Base-by-base conservation (phyloP, 2,113 vertebrate species). In the Vicugna pacos region DNA sequence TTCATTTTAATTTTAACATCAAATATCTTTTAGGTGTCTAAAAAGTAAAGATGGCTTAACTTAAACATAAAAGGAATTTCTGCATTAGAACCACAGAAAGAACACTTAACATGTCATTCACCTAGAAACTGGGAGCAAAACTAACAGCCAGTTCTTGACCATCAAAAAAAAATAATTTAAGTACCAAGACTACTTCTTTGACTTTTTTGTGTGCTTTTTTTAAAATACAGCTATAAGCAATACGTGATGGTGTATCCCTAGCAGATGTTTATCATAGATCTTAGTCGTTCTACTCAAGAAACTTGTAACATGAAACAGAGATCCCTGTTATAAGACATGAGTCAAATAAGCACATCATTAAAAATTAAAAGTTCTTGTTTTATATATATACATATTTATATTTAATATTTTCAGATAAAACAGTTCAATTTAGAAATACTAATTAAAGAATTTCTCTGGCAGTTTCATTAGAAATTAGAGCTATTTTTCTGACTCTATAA, bases 181-280 rank as follows among this genome's bases (percentile, higher is more conserved):
- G 4, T 52, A 35, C 8, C 7, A 75, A 69, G 13, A 76, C 3
- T 8, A 12, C 35, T 65, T 52, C 16, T 60, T 82, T 32, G n/a
- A 22, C 35, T 62, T 76, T 54, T 54, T 11, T 42, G 26, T 38
- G 26, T 28, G 7, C 4, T 54, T 62, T 69, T 11, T 11, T 15
- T n/a, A 3, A 35, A 85, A 85, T 77, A 24, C 1, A 72, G 26
- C 3, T 62, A 54, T 54, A 14, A 1, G 14, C 1, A 22, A 12
- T 75, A 22, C 50, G 35, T 32, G 2, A 48, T 22, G 2, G 7
- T 56, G 0, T 65, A 42, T 22, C 13, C 28, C 3, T 30, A 12
- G 1, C 8, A 0, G 19, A 20, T 0, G 11, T 2, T 30, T 10
- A 5, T 19, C 30, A 30, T 17, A 62, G 9, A 12, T 24, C 1